Evolutionary conservation across 2,113 vertebrate genomes (phyloP).

Genomic region (Probosciger aterrimus): DNA sequence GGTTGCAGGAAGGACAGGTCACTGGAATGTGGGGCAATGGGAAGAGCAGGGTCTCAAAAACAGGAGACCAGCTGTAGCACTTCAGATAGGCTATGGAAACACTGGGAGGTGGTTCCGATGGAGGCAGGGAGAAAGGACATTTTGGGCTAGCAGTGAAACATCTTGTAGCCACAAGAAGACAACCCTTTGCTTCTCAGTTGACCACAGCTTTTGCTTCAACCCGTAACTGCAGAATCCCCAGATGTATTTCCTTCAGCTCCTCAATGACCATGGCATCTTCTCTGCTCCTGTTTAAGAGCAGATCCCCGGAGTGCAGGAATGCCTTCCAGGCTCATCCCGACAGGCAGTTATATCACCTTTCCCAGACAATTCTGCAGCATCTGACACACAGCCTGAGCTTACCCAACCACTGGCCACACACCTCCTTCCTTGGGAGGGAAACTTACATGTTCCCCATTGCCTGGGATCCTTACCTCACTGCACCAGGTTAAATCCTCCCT

Average conservation of each 20-base stretch:
- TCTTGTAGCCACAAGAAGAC: not conserved
- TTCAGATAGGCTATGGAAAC: not conserved
- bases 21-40: not conserved
- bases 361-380: not conserved
- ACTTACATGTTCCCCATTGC: not conserved
- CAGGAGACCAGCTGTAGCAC: not conserved
- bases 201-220: not conserved
- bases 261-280: not conserved
- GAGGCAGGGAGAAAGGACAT: not conserved
- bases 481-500: not conserved
- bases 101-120: not conserved
- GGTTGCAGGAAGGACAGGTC: not conserved
- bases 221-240: not conserved
- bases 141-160: not conserved
- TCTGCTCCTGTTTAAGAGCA: not conserved
- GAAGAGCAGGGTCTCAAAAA: not conserved
- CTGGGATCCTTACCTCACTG: not conserved
- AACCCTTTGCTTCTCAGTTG: not conserved
- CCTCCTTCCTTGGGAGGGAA: not conserved
- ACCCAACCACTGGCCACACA: accelerated
- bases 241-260: not conserved
- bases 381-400: not conserved
- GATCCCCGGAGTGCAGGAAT: not conserved
- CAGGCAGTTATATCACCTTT: not conserved
- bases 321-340: not conserved